Evolutionary conservation across 1,140 invertebrate species (phyloP).

Genomic region (Zaprionus capensis): DNA sequence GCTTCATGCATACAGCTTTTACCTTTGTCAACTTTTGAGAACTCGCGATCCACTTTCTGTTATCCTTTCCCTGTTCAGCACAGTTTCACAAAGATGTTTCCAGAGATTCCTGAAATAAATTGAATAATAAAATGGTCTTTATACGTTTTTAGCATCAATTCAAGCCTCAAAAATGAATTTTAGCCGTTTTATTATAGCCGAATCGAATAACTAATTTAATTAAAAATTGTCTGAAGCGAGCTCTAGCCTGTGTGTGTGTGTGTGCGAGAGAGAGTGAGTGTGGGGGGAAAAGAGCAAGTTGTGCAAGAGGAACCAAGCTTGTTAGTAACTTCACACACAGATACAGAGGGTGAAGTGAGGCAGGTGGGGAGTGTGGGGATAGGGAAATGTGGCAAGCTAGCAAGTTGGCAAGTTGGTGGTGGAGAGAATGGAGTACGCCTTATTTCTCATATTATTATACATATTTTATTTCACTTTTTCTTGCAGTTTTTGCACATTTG

Average conservation of each 20-base stretch:
- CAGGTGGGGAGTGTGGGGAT: background rate
- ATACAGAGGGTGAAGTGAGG: background rate
- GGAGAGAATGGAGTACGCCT: constrained; percentile 14
- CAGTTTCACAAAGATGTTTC: too few species aligned
- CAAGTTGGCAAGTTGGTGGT: constrained; percentile 40
- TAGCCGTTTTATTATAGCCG: constrained; percentile 22
- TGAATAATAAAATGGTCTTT: background rate
- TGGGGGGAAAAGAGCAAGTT: constrained; percentile 51
- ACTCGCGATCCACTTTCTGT: too few species aligned
- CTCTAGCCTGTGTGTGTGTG: constrained; percentile 10
- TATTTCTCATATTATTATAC: constrained; percentile 79
- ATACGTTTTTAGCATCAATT: background rate
- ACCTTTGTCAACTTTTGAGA: too few species aligned
- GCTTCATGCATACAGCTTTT: too few species aligned
- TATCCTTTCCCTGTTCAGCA: too few species aligned
- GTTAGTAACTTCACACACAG: constrained; percentile 72
- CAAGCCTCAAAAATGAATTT: background rate
- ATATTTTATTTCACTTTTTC: constrained; percentile 72
- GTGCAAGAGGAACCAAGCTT: constrained; percentile 71
- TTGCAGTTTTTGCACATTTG: constrained; percentile 54
- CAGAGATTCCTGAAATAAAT: background rate
- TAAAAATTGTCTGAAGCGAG: constrained; percentile 48
- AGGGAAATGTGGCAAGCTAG: constrained; percentile 1
- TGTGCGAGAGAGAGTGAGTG: background rate
- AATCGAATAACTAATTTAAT: constrained; percentile 70